Percentiles rank a stretch among this genome's conserved stretches.
Evolutionary conservation across 2,888 invertebrate genomes (phyloP).

Genomic region (Ennomos fuscantarius): DNA sequence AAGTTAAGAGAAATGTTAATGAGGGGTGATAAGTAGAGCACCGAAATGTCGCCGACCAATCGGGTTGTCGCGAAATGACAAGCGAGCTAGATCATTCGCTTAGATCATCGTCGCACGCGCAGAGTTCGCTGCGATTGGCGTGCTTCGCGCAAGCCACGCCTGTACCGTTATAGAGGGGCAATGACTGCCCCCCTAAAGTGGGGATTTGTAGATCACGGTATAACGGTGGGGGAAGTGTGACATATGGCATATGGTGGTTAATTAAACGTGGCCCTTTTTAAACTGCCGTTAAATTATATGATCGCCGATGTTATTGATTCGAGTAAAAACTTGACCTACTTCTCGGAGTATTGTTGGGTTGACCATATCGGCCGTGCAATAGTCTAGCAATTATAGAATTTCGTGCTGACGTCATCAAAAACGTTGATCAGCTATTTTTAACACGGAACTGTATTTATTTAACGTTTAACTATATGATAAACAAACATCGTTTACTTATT

Average conservation of each 20-base stretch:
- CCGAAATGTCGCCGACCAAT: conserved; percentile 73
- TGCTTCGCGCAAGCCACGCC: conserved; percentile 75
- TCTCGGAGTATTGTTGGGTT: conserved; percentile 32
- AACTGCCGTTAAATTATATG: conserved; percentile 52
- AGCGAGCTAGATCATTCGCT: conserved; percentile 81
- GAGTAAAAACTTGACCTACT: conserved; percentile 35
- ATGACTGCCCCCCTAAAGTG: conserved; percentile 76
- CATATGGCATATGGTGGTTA: conserved; percentile 72
- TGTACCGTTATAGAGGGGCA: conserved; percentile 83
- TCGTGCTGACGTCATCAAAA: no score
- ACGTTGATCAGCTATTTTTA: no score
- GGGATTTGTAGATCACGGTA: conserved; percentile 74
- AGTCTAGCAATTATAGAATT: background rate
- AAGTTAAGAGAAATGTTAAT: conserved; percentile 62
- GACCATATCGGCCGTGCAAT: conserved; percentile 1
- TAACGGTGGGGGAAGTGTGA: conserved; percentile 68
- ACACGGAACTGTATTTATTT: no score
- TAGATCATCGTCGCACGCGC: conserved; percentile 73
- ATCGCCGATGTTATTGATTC: conserved; percentile 27
- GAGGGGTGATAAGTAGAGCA: conserved; percentile 55
- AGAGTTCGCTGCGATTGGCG: conserved; percentile 78
- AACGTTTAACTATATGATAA: no score
- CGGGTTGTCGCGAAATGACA: conserved; percentile 79
- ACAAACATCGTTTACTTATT: no score
- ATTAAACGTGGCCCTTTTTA: conserved; percentile 66